Evolutionary conservation across 2,797 vertebrate genomes (phyloP).

Genomic region (Anolis apletophallus): DNA sequence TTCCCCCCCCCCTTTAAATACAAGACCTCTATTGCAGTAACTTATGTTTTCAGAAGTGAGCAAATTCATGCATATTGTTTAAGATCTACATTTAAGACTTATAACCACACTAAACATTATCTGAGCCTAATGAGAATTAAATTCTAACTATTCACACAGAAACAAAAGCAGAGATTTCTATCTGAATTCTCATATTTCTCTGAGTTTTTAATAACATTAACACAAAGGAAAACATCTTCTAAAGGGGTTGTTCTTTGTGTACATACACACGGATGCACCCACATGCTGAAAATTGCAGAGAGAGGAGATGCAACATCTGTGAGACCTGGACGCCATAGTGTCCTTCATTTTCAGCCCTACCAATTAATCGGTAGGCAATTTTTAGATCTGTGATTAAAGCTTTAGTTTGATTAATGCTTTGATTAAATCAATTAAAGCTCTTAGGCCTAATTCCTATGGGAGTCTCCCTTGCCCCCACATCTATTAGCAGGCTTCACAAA

Average conservation of each 20-base stretch:
- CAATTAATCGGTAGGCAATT: conserved; percentile 33
- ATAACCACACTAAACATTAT: background rate
- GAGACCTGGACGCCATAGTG: conserved; percentile 12
- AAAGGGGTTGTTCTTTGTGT: background rate
- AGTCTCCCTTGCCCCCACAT: background rate
- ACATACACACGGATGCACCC: background rate
- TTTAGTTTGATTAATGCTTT: conserved; percentile 46
- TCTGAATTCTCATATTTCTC: background rate
- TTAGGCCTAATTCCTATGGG: conserved; percentile 38
- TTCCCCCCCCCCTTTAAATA: background rate
- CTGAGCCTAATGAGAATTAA: background rate
- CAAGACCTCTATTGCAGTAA: background rate
- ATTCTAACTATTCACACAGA: background rate
- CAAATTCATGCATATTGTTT: background rate
- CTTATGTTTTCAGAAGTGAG: background rate
- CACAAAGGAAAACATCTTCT: background rate
- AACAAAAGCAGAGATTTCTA: background rate
- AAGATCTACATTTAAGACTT: background rate
- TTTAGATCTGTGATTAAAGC: conserved; percentile 32
- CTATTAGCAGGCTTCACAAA: conserved; percentile 15
- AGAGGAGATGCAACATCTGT: conserved; percentile 18
- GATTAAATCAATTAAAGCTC: conserved; percentile 47
- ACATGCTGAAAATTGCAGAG: background rate
- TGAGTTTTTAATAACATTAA: background rate
- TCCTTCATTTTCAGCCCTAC: conserved; percentile 30